A percentile compares a stretch with the other conserved stretches of the same genome.
Conservation (phyloP, 2,888 invertebrate species). For the Drosophila niveifrons region DNA sequence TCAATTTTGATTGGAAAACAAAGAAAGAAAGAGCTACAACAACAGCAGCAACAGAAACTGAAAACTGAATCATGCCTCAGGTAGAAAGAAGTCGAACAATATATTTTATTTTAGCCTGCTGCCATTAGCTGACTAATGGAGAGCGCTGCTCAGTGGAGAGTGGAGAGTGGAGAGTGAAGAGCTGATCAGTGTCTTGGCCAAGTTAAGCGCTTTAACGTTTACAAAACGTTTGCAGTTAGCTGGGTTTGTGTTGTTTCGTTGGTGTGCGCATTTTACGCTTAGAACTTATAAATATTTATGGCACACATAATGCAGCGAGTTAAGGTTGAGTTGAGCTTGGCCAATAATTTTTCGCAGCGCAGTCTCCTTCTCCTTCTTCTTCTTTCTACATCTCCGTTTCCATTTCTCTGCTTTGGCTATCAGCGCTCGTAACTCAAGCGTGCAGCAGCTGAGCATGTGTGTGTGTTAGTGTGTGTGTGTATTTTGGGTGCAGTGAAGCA, state of each 20-base stretch:
- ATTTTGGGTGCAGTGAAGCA: slow-evolving; percentile 72
- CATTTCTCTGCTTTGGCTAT: slow-evolving; percentile 45
- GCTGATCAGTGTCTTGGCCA: slow-evolving; percentile 28
- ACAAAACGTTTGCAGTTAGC: slow-evolving; percentile 61
- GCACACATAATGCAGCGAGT: slow-evolving; percentile 73
- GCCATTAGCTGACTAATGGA: slow-evolving; percentile 73
- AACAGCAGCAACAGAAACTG: slow-evolving; percentile 7
- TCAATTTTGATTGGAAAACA: slow-evolving; percentile 50
- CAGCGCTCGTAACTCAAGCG: slow-evolving; percentile 54
- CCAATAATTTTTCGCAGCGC: slow-evolving; percentile 66
- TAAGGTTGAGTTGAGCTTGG: slow-evolving; percentile 68
- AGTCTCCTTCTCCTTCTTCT: slow-evolving; percentile 8
- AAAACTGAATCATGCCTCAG: slow-evolving; percentile 57
- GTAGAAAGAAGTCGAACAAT: slow-evolving; percentile 38
- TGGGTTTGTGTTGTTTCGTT: slow-evolving; percentile 26
- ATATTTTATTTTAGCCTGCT: slow-evolving; percentile 28
- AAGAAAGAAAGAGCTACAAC: slow-evolving; percentile 13
- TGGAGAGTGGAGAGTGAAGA: neutral
- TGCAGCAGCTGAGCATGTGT: slow-evolving; percentile 43
- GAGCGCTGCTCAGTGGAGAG: slow-evolving; percentile 20
- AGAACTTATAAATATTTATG: slow-evolving; percentile 81
- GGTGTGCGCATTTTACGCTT: slow-evolving; percentile 68
- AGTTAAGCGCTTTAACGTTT: slow-evolving; percentile 63
- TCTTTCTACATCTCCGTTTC: slow-evolving; percentile 5
- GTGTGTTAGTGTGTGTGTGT: slow-evolving; percentile 47